Conservation (phyloP, 2,797 vertebrate species). For the Sebastes cheni region DNA sequence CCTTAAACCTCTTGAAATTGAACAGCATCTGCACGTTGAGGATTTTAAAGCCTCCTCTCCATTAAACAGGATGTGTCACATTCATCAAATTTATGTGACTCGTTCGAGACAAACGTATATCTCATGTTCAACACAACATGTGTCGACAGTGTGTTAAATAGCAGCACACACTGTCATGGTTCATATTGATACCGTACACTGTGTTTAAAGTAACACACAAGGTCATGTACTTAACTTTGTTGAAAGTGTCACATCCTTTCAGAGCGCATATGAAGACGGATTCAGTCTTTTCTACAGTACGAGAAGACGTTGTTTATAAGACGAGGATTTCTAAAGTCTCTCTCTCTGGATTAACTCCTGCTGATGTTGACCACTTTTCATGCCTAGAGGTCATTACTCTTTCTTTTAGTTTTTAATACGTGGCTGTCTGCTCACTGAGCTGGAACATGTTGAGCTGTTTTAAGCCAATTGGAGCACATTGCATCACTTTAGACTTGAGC, state of each 20-base stretch:
- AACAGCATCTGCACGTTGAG: constrained; percentile 5
- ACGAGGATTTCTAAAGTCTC: constrained; percentile 32
- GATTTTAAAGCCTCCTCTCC: constrained; percentile 29
- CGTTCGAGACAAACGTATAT: neutral
- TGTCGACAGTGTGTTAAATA: neutral
- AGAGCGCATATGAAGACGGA: constrained; percentile 43
- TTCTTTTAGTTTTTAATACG: constrained; percentile 9
- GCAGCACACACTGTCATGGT: constrained; percentile 3
- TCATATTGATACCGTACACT: neutral
- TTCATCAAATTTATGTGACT: constrained; percentile 38
- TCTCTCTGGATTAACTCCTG: constrained; percentile 40
- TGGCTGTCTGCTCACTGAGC: neutral
- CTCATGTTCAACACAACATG: neutral
- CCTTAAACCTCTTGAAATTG: constrained; percentile 2
- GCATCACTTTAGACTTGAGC: constrained; percentile 4
- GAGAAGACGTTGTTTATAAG: constrained; percentile 53
- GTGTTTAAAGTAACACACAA: constrained; percentile 37
- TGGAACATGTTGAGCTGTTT: neutral
- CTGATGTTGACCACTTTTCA: constrained; percentile 36
- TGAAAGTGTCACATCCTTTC: constrained; percentile 51
- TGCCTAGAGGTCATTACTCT: neutral
- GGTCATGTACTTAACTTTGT: constrained; percentile 27
- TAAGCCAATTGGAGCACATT: neutral
- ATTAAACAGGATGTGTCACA: constrained; percentile 47
- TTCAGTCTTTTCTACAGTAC: neutral